A percentile compares a stretch with the other conserved stretches of the same genome.
Conservation (phyloP, 2,888 invertebrate species). For the Troilus luridus region DNA sequence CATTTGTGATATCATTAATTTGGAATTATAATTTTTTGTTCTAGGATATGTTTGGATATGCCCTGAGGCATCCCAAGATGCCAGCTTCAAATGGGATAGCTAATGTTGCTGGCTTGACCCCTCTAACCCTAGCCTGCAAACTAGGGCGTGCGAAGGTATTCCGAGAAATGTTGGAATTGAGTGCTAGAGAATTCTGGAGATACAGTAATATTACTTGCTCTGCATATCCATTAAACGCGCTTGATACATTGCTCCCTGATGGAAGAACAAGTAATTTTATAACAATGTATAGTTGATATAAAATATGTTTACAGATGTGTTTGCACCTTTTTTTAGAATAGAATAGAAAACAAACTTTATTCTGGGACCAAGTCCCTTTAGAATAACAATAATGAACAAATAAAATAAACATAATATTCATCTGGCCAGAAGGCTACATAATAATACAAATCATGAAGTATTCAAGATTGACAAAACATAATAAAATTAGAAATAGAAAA, state of each 20-base stretch:
- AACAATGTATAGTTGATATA: neutral
- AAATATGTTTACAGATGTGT: neutral
- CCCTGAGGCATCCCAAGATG: conserved; percentile 91
- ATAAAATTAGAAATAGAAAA: no score
- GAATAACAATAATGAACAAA: no score
- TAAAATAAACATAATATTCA: no score
- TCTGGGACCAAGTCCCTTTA: no score
- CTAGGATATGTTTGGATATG: conserved; percentile 99
- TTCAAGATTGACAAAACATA: no score
- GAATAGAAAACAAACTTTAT: no score
- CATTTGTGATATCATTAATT: neutral
- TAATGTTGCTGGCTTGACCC: conserved; percentile 92
- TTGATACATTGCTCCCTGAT: conserved; percentile 95
- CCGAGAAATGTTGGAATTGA: conserved; percentile 97
- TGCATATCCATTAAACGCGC: conserved; percentile 94
- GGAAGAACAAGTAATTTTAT: conserved; percentile 89
- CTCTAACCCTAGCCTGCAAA: conserved; percentile 95
- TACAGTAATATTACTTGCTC: conserved; percentile 99
- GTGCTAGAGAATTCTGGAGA: conserved; percentile 96
- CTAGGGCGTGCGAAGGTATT: conserved; percentile 97
- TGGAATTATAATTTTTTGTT: neutral
- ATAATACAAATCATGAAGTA: no score
- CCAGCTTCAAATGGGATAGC: conserved; percentile 93
- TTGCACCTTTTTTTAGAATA: conserved; percentile 12
- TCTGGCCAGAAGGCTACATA: no score